phyloP scores from a whole-genome alignment of 2,888 invertebrate genomes.

The Lamellibrachia satsuma region DNA sequence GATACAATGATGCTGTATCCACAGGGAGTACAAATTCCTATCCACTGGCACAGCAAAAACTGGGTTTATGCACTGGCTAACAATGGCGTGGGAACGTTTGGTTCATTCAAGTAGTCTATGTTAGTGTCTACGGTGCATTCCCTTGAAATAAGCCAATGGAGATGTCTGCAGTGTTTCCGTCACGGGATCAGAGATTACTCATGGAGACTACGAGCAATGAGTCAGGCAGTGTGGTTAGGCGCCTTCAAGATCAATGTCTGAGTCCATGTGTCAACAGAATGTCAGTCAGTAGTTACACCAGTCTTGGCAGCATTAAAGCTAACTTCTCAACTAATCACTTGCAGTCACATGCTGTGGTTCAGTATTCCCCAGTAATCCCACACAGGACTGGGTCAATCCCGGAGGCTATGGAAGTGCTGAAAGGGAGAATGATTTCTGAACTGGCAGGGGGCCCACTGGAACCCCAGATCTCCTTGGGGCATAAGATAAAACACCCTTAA shows the following conservation, averaged over 20 bases:
- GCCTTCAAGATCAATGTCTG: background rate
- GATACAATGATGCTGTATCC: background rate
- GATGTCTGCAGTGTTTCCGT: background rate
- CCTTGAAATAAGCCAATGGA: conserved; percentile 1
- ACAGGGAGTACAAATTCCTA: conserved; percentile 10
- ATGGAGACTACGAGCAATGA: background rate
- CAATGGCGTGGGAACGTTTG: conserved; percentile 8
- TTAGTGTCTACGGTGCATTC: background rate
- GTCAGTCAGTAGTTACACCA: background rate
- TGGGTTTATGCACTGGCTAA: background rate
- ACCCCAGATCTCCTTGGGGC: background rate
- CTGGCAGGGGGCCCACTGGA: background rate
- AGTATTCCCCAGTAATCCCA: background rate
- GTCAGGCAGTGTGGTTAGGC: background rate
- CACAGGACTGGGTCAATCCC: background rate
- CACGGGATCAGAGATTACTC: background rate
- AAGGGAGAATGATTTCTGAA: conserved; percentile 5
- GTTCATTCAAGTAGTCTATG: background rate
- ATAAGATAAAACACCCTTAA: background rate
- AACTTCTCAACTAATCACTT: conserved; percentile 8
- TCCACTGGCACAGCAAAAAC: background rate
- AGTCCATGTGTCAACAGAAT: background rate
- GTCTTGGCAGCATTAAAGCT: background rate
- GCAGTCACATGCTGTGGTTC: background rate
- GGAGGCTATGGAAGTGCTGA: background rate